A percentile compares a stretch with the other conserved stretches of the same genome.
phyloP scores from a whole-genome alignment of 2,888 invertebrate genomes.

The Leptothorax acervorum region DNA sequence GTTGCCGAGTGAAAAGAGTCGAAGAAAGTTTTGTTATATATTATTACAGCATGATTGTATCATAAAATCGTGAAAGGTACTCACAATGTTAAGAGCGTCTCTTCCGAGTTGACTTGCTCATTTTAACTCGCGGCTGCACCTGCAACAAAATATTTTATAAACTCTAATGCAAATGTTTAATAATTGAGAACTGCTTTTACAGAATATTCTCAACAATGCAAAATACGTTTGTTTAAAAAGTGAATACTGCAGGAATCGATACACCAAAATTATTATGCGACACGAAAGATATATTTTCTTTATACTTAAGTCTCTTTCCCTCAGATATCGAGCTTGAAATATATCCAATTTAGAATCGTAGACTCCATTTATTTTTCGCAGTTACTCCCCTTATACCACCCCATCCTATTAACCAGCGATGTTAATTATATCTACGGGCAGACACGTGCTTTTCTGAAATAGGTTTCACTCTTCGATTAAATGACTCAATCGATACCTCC shows the following conservation, averaged over 20 bases:
- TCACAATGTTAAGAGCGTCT: slow-evolving; percentile 75
- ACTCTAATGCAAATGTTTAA: slow-evolving; percentile 65
- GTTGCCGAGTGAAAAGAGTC: slow-evolving; percentile 60
- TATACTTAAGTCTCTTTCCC: neutral
- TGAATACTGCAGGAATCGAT: neutral
- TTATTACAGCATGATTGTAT: neutral
- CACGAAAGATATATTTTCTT: neutral
- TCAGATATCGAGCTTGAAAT: neutral
- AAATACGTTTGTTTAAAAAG: neutral
- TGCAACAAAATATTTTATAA: slow-evolving; percentile 72
- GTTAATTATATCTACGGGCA: slow-evolving; percentile 43
- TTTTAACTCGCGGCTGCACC: slow-evolving; percentile 79
- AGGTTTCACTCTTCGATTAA: slow-evolving; percentile 35
- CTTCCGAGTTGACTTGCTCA: slow-evolving; percentile 80
- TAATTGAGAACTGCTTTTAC: neutral
- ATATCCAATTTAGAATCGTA: slow-evolving; percentile 9
- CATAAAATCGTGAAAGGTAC: slow-evolving; percentile 41
- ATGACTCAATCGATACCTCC: slow-evolving; percentile 16
- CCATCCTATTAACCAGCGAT: neutral
- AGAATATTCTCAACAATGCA: neutral
- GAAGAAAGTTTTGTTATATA: slow-evolving; percentile 8
- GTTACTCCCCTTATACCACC: neutral
- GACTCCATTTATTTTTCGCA: neutral
- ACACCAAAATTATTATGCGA: neutral
- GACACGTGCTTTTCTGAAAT: slow-evolving; percentile 29